A percentile compares a stretch with the other conserved stretches of the same genome.
These are phyloP conservation scores for Megaptera novaeangliae DNA, from an alignment of 2,113 vertebrate genomes.

Conservation along the genomic window DNA sequence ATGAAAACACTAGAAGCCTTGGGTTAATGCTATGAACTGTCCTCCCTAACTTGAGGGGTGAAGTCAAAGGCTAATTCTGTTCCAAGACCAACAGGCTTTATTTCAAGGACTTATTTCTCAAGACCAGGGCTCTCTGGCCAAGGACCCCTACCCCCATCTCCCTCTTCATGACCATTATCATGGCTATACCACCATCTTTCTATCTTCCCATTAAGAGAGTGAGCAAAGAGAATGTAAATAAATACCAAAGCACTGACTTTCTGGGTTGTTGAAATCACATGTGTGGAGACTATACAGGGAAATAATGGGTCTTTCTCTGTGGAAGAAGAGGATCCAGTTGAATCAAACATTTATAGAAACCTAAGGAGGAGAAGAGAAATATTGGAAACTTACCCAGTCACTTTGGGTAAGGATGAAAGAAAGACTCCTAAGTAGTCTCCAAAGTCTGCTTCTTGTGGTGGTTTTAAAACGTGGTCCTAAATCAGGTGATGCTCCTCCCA, in stretches of 20 bases:
- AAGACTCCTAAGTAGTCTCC: neutral
- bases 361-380: neutral
- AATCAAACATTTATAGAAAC: neutral
- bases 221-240: neutral
- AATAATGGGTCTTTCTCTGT: neutral
- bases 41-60: neutral
- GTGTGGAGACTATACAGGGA: neutral
- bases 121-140: neutral
- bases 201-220: neutral
- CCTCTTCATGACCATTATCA: neutral
- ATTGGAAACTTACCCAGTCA: neutral
- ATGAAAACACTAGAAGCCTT: neutral
- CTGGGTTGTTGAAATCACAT: neutral
- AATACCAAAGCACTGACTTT: neutral
- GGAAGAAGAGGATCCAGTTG: neutral
- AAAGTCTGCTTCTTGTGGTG: neutral
- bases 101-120: neutral
- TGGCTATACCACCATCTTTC: neutral
- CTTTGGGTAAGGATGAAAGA: neutral
- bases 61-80: neutral
- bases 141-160: neutral
- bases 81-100: neutral
- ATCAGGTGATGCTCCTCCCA: neutral
- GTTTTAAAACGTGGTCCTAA: neutral
- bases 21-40: neutral